Base-by-base conservation (phyloP, 2,888 invertebrate genomes). In the Scelioninae gen. 1 region DNA sequence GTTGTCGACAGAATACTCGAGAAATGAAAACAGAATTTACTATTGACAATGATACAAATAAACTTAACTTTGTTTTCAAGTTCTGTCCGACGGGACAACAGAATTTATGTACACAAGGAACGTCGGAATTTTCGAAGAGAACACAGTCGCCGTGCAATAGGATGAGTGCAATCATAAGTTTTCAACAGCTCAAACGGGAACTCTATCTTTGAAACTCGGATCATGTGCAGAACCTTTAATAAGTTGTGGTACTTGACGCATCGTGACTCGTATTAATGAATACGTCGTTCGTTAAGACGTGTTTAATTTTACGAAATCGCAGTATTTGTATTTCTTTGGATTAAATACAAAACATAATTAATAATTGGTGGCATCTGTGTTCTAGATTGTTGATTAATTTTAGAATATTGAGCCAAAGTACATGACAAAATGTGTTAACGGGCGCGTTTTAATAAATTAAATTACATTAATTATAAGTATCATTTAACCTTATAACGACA, bases 91-190 rank as follows among this genome's bases (percentile, higher is more conserved):
- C 11, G 31, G 62, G 47, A 56, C 56, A 38, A 29, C 38, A 40
- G 58, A 58, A 66, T 65, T 66, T 49, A 75, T 75, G 47, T 58
- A 75, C 75, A 75, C 53, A 45, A 69, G 55, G 38, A 38, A 16
- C 34, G 23, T 62, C 5, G 38, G n/a, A 68, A 77, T 62, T 77
- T 77, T 62, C 62, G 34, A 56, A 53, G 43, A 43, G 53, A 77
- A 68, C 62, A 77, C 56, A 16, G 43, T 47, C 62, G 13, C 77
- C 55, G 58, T 43, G 11, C 49, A 62, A 55, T 51, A 55, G 49
- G n/a, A 68, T 55, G 68, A 68, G 68, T 62, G 62, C 60, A 53
- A 68, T 77, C 77, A 77, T 77, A 77, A 77, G 68, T 77, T 77
- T 69, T 69, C 68, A 53, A 47, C 53, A 29, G 29, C 68, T 77